Percentiles rank a stretch among this genome's conserved stretches.
Evolutionary conservation across 2,888 invertebrate genomes (phyloP).

Genomic region (Acheta domesticus): DNA sequence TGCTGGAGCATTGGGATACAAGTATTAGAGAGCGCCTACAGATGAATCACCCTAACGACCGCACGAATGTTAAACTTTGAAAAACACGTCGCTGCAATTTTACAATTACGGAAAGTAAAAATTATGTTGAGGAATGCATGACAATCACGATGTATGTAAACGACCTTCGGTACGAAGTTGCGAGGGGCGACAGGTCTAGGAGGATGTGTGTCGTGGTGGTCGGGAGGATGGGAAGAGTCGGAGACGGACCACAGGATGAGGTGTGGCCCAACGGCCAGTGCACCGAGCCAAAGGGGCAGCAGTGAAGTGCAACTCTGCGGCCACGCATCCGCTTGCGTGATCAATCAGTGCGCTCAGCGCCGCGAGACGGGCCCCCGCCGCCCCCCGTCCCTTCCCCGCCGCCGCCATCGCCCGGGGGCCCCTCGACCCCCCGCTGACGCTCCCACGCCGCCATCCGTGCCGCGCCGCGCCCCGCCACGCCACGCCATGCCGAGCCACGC

Average conservation of each 20-base stretch:
- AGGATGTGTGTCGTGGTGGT: too few relatives aligned
- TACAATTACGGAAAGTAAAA: too few relatives aligned
- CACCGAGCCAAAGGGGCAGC: neutral
- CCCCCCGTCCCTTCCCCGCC: neutral
- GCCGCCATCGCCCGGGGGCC: neutral
- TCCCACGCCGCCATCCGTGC: neutral
- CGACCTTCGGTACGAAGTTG: too few relatives aligned
- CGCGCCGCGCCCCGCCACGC: neutral
- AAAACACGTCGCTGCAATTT: too few relatives aligned
- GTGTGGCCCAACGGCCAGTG: too few relatives aligned
- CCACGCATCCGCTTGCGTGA: conserved; percentile 18
- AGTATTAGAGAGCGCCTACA: too few relatives aligned
- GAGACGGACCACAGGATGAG: neutral
- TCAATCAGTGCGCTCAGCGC: conserved; percentile 1
- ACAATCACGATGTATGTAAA: too few relatives aligned
- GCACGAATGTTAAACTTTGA: too few relatives aligned
- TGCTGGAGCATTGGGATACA: too few relatives aligned
- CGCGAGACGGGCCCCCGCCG: neutral
- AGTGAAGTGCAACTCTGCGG: neutral
- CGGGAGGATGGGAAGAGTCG: neutral
- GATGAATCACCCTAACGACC: too few relatives aligned
- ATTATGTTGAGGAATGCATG: too few relatives aligned
- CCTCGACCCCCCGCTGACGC: neutral
- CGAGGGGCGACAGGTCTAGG: too few relatives aligned
- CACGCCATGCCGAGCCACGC: neutral